Base-by-base conservation (phyloP, 2,797 vertebrate species). In the Antrozous pallidus region DNA sequence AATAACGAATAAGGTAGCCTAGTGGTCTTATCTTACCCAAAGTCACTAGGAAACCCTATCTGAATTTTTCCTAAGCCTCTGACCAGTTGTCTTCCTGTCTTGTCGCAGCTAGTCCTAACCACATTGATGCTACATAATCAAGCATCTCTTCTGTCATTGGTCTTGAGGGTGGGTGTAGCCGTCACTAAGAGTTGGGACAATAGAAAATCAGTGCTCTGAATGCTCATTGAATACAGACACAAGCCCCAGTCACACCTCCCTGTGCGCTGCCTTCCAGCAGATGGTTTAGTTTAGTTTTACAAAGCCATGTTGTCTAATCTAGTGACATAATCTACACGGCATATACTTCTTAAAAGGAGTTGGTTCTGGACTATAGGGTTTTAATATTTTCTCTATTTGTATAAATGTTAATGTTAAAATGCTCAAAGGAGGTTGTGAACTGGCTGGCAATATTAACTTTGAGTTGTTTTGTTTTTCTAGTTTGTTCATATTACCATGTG, bases 271-370 rank as follows among this genome's bases (percentile, higher is more conserved):
- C 17, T 54, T 96, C 96, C 85, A 97, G 85, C 97, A 98, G 95
- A 96, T 95, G 96, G 96, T 97, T 98, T 96, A 90, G 93, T 97
- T 98, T 96, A 98, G 81, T 87, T 92, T 96, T 74, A 96, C 85
- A 94, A 97, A 97, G 88, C 47, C 70, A 58, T 80, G 78, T 63
- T 93, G 90, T 96, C 91, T 95, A 96, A 97, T 98, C 97, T 97
- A 88, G 71, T 96, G 96, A 97, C 96, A 97, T 79, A 85, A 92
- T 95, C 97, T 96, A 90, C 16, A 78, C 70, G 92, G 97, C 77
- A 95, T 93, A 94, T 74, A 33, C 40, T 82, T 94, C 88, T 96
- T 95, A 93, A 97, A 97, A 97, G 90, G 67, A 92, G 86, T 92
- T 96, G 83, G 91, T 94, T 96, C 69, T 93, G 33, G 89, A 40